Evolutionary conservation across 2,113 vertebrate genomes (phyloP).

Genomic region (Phrynosoma platyrhinos): DNA sequence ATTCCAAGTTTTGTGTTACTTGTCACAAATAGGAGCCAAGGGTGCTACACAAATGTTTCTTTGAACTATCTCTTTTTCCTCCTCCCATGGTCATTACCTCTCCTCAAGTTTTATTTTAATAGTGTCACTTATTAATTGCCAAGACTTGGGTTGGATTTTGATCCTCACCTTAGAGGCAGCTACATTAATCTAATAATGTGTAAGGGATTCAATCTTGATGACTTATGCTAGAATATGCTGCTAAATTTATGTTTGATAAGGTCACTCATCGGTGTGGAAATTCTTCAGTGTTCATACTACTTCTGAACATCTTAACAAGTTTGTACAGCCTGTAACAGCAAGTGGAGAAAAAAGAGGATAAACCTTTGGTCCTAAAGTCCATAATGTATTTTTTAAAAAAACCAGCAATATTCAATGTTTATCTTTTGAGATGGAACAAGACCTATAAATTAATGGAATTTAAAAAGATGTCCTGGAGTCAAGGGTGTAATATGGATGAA

Average conservation of each 20-base stretch:
- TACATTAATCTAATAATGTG: neutral
- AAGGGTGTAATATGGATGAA: too few species aligned
- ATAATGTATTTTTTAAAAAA: too few species aligned
- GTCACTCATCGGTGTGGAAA: neutral
- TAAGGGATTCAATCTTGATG: neutral
- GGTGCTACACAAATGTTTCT: neutral
- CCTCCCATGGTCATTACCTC: neutral
- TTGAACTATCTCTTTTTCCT: neutral
- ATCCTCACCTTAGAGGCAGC: neutral
- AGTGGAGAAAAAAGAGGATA: too few species aligned
- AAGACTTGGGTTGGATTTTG: neutral
- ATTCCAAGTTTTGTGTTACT: rapidly evolving
- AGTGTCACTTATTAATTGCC: neutral
- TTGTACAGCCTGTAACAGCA: too few species aligned
- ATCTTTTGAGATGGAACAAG: too few species aligned
- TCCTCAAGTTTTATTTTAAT: neutral
- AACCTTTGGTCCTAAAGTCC: too few species aligned
- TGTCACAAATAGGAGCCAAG: neutral
- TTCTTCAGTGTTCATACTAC: neutral
- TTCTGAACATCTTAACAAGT: too few species aligned
- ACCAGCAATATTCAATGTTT: too few species aligned
- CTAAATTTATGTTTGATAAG: neutral
- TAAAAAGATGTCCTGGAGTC: too few species aligned
- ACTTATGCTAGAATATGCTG: neutral
- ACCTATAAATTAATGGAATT: too few species aligned